Percentiles rank a stretch among this genome's conserved stretches.
phyloP scores from a whole-genome alignment of 2,797 vertebrate species.

The Diceros bicornis region DNA sequence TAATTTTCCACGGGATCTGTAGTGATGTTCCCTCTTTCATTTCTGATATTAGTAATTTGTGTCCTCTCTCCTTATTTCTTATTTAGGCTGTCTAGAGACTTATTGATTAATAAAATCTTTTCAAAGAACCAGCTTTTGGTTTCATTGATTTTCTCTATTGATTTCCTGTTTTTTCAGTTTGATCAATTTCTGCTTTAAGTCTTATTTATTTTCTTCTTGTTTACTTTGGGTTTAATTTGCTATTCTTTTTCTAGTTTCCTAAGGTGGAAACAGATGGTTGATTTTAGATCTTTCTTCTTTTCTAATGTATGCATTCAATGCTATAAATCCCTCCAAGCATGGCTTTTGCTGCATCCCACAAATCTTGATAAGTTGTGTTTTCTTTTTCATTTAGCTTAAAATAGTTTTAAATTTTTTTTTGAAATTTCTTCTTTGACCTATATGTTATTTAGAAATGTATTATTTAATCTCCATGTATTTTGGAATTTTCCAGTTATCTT shows the following conservation, averaged over 20 bases:
- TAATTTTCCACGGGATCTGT: not conserved
- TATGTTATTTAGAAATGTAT: not conserved
- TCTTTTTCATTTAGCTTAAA: not conserved
- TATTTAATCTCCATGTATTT: not conserved
- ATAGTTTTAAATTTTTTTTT: not conserved
- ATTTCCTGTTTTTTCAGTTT: not conserved
- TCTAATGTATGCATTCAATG: not conserved
- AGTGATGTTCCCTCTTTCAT: not conserved
- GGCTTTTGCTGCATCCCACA: not conserved
- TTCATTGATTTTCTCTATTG: not conserved
- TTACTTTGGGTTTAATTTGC: not conserved
- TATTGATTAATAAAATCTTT: not conserved
- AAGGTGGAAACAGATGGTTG: not conserved
- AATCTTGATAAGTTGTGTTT: not conserved
- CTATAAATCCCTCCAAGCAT: not conserved
- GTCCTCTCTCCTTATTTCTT: not conserved
- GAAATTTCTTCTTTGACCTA: not conserved
- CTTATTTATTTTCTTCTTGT: not conserved
- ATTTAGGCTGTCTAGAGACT: not conserved
- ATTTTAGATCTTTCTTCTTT: not conserved
- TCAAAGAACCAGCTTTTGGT: not conserved
- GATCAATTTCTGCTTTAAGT: not conserved
- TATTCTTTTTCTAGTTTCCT: not conserved
- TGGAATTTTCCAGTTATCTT: not conserved
- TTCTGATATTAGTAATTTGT: not conserved